These are phyloP conservation scores for Drosophila micromelanica DNA, from an alignment of 1,140 invertebrate genomes.

Conservation along the genomic window DNA sequence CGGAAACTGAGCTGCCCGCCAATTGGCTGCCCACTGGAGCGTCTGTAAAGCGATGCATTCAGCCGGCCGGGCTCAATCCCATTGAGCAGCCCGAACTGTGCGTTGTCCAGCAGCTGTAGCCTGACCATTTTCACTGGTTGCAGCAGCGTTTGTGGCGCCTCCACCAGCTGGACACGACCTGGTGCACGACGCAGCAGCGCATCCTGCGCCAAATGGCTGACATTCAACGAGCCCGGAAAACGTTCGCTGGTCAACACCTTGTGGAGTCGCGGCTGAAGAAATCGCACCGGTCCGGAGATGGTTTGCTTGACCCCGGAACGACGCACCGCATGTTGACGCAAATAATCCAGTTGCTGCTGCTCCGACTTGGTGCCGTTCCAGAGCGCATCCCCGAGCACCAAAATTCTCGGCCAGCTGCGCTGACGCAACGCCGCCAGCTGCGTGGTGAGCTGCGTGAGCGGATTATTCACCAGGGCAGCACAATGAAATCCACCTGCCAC, in stretches of 20 bases:
- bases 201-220: constrained; percentile 53
- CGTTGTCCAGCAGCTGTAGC: constrained; percentile 21
- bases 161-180: constrained; percentile 24
- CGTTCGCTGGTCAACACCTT: constrained; percentile 19
- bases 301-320: constrained; percentile 41
- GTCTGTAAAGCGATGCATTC: constrained; percentile 70
- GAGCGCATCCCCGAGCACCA: constrained; percentile 58
- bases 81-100: constrained; percentile 49
- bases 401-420: constrained; percentile 35
- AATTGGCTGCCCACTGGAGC: constrained; percentile 54
- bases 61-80: constrained; percentile 59
- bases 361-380: constrained; percentile 24
- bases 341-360: constrained; percentile 48
- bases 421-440: constrained; percentile 34
- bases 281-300: constrained; percentile 61
- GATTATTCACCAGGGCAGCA: not conserved
- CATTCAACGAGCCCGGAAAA: constrained; percentile 50
- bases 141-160: constrained; percentile 26
- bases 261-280: constrained; percentile 23
- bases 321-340: constrained; percentile 63
- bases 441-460: constrained; percentile 1
- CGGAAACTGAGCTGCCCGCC: constrained; percentile 48
- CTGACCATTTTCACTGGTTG: not conserved
- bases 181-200: constrained; percentile 37
- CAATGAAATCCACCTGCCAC: constrained; percentile 53